Percentiles rank a stretch among this genome's conserved stretches.
Evolutionary conservation across 2,113 vertebrate genomes (phyloP).

Genomic region (Geococcyx californianus): DNA sequence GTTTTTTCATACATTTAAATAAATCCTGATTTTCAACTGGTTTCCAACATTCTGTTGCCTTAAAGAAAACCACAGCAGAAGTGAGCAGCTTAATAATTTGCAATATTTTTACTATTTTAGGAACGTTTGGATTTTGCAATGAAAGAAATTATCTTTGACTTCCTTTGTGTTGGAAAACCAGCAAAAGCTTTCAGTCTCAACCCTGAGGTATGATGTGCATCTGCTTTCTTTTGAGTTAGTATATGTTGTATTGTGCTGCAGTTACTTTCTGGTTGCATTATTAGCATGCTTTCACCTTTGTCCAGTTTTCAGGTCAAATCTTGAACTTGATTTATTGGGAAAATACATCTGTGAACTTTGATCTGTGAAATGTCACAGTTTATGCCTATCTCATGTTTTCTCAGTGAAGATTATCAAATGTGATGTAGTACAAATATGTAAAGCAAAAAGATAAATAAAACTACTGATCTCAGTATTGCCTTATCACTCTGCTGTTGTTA

Average conservation of each 20-base stretch:
- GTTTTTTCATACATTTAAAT: neutral
- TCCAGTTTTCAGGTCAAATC: neutral
- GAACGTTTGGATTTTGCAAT: slow-evolving; percentile 98
- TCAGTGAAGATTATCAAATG: neutral
- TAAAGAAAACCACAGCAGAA: neutral
- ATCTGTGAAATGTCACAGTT: neutral
- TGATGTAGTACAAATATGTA: neutral
- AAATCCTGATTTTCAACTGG: neutral
- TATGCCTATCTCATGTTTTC: neutral
- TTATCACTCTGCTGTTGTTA: neutral
- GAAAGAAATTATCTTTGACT: slow-evolving; percentile 99
- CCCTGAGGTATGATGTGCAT: slow-evolving; percentile 86
- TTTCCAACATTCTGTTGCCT: neutral
- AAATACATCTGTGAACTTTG: neutral
- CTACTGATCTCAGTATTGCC: neutral
- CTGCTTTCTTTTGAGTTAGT: neutral
- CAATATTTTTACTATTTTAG: slow-evolving; percentile 72
- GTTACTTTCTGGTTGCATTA: neutral
- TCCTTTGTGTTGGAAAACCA: slow-evolving; percentile 95
- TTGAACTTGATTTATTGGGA: neutral
- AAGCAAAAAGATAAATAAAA: neutral
- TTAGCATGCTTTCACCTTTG: neutral
- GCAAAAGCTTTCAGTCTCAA: slow-evolving; percentile 99
- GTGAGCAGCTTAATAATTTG: neutral
- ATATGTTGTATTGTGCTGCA: neutral